A percentile compares a stretch with the other conserved stretches of the same genome.
Evolutionary conservation across 2,797 vertebrate species (phyloP).

Genomic region (Molossus alvarezi): DNA sequence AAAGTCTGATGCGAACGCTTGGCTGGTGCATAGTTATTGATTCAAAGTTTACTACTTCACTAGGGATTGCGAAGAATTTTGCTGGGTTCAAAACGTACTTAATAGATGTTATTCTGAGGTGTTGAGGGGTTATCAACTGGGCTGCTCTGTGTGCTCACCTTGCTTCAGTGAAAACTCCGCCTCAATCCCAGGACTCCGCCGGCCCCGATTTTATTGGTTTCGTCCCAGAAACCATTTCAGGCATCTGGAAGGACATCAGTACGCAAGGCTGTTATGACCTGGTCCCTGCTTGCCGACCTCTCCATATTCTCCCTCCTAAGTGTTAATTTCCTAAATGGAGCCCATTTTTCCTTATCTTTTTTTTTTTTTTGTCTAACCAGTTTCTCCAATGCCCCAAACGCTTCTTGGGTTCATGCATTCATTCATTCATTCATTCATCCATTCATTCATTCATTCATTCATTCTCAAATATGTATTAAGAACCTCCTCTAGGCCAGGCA

Average conservation of each 20-base stretch:
- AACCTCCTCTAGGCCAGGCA: neutral
- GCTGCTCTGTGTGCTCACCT: neutral
- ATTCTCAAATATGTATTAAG: constrained; percentile 27
- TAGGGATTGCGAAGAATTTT: constrained; percentile 56
- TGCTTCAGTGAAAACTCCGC: neutral
- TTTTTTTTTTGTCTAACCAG: neutral
- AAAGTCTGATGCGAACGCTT: constrained; percentile 20
- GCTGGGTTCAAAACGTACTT: constrained; percentile 61
- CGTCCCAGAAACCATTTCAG: constrained; percentile 29
- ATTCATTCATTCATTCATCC: neutral
- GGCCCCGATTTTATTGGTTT: constrained; percentile 1
- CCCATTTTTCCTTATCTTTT: neutral
- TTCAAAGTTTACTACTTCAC: constrained; percentile 64
- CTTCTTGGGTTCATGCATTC: neutral
- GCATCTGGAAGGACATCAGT: neutral
- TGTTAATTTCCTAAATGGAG: neutral
- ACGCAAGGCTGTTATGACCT: neutral
- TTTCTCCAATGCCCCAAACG: neutral
- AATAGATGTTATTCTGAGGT: constrained; percentile 56
- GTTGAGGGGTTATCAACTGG: neutral
- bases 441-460: neutral
- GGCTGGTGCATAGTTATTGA: constrained; percentile 24
- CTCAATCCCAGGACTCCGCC: neutral
- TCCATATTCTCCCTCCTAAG: neutral
- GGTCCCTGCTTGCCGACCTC: neutral